These are phyloP conservation scores for Theonella swinhoei DNA, from an alignment of 37 sponge, comb jelly and placozoan genomes.

Conservation along the genomic window DNA sequence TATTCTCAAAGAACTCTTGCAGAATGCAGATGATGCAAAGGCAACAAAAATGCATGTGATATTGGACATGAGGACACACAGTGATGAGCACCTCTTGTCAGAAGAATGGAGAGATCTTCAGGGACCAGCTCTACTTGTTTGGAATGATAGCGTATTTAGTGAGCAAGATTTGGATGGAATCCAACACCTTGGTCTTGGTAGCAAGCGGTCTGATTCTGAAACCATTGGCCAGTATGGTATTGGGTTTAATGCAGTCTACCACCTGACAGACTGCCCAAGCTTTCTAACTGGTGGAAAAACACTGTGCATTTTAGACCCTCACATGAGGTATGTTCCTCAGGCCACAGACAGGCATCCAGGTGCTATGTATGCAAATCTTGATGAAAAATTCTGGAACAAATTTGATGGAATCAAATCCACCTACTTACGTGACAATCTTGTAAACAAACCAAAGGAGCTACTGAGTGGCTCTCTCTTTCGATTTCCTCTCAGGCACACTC, in stretches of 20 bases:
- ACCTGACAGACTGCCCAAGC: slow-evolving; percentile 71
- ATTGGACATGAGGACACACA: slow-evolving; percentile 44
- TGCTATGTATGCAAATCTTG: slow-evolving; percentile 4
- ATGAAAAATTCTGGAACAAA: slow-evolving; percentile 38
- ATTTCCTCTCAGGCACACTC: slow-evolving; percentile 59
- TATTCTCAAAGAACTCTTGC: slow-evolving; percentile 57
- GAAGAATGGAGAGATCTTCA: slow-evolving; percentile 64
- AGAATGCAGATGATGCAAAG: slow-evolving; percentile 86
- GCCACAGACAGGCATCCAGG: background rate
- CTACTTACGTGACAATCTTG: slow-evolving; percentile 24
- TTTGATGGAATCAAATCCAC: slow-evolving; percentile 56
- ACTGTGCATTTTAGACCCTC: slow-evolving; percentile 9
- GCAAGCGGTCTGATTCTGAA: slow-evolving; percentile 45
- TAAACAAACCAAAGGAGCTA: slow-evolving; percentile 22
- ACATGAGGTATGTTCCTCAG: background rate
- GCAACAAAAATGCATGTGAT: slow-evolving; percentile 71
- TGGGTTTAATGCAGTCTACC: slow-evolving; percentile 80
- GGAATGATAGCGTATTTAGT: slow-evolving; percentile 56
- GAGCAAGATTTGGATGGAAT: slow-evolving; percentile 63
- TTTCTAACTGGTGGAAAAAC: slow-evolving; percentile 48
- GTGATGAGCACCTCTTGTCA: slow-evolving; percentile 20
- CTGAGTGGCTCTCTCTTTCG: slow-evolving; percentile 67
- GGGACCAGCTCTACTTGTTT: slow-evolving; percentile 57
- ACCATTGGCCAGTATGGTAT: slow-evolving; percentile 73
- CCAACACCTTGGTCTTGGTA: slow-evolving; percentile 58